These are phyloP conservation scores for Muntiacus reevesi DNA, from an alignment of 2,113 vertebrate species.

Conservation along the genomic window DNA sequence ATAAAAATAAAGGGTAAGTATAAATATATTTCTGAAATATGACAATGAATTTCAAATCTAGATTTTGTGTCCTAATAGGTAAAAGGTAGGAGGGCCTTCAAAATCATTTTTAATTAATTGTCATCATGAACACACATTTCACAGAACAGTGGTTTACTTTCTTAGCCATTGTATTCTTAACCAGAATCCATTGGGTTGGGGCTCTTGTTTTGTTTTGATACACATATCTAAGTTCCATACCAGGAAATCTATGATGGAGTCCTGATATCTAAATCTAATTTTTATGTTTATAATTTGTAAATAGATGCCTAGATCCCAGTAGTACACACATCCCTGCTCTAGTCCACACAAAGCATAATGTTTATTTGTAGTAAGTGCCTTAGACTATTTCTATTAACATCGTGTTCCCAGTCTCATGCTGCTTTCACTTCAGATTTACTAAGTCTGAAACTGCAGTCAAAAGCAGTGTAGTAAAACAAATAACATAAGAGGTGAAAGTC, in stretches of 20 bases:
- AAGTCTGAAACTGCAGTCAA: conserved; percentile 34
- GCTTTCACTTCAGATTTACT: conserved; percentile 1
- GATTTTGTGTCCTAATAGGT: neutral
- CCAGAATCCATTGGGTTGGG: neutral
- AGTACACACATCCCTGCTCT: neutral
- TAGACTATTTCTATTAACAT: neutral
- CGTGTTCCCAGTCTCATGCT: conserved; percentile 1
- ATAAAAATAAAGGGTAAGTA: conserved; percentile 17
- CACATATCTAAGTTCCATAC: neutral
- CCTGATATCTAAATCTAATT: neutral
- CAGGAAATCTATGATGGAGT: neutral
- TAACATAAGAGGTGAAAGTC: neutral
- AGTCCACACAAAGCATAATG: neutral
- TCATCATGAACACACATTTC: neutral
- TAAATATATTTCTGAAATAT: neutral
- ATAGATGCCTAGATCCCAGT: neutral
- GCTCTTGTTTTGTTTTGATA: neutral
- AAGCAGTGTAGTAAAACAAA: neutral
- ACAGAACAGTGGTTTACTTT: neutral
- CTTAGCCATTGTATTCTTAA: neutral
- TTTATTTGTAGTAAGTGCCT: neutral
- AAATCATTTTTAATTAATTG: neutral
- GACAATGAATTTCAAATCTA: neutral
- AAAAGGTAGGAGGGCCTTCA: neutral
- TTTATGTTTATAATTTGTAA: neutral